These are phyloP conservation scores for Ischnura elegans DNA, from an alignment of 2,888 invertebrate genomes.

Conservation along the genomic window DNA sequence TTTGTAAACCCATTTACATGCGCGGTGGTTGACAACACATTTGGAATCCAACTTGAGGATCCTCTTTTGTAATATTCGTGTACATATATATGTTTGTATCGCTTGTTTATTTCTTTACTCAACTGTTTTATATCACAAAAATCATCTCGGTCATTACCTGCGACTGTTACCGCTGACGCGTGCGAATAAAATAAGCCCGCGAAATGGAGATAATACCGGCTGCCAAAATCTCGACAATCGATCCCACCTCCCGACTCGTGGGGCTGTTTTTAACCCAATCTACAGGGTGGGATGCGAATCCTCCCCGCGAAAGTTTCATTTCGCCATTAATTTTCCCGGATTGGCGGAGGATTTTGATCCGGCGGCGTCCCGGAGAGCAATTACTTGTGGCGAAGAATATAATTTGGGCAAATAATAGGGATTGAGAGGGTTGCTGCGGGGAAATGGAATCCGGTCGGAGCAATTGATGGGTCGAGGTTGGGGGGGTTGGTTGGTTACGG, in stretches of 20 bases:
- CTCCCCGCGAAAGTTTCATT: constrained; percentile 2
- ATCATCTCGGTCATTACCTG: neutral
- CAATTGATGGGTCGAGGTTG: neutral
- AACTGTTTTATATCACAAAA: neutral
- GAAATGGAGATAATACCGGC: neutral
- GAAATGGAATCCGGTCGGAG: constrained; percentile 7
- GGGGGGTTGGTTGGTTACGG: neutral
- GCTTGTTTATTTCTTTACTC: too few species aligned
- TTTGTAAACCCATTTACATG: too few species aligned
- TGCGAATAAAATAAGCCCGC: neutral
- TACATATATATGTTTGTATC: too few species aligned
- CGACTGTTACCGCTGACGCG: neutral
- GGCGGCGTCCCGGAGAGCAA: neutral
- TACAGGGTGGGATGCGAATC: neutral
- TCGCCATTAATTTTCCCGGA: constrained; percentile 4
- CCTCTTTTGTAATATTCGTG: too few species aligned
- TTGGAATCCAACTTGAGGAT: too few species aligned
- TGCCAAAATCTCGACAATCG: neutral
- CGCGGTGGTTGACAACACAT: too few species aligned
- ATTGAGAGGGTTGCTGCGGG: neutral
- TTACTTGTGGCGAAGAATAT: constrained; percentile 26
- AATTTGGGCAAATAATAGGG: constrained; percentile 35
- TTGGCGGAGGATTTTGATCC: constrained; percentile 31
- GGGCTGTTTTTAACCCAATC: neutral
- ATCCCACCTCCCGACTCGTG: neutral